Percentiles rank a stretch among this genome's conserved stretches.
Evolutionary conservation across 1,140 invertebrate species (phyloP).

Genomic region (Elysia chlorotica): DNA sequence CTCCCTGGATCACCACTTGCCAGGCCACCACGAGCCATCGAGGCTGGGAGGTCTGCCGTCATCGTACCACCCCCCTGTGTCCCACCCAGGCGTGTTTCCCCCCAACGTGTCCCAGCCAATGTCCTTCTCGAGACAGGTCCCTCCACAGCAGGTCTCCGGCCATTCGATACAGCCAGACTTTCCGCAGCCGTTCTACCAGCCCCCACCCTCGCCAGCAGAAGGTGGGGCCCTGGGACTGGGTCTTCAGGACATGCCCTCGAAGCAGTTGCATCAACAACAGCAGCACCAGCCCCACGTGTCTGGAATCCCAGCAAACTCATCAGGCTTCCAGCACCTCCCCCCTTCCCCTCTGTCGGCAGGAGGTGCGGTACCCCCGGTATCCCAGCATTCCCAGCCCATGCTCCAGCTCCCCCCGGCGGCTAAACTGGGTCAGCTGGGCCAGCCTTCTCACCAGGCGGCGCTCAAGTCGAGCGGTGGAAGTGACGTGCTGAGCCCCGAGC

Average conservation of each 20-base stretch:
- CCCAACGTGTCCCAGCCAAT: not conserved
- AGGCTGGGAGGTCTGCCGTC: too few species aligned
- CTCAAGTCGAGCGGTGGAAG: too few species aligned
- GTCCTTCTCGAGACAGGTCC: too few species aligned
- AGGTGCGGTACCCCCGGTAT: not conserved
- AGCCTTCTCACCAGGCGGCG: too few species aligned
- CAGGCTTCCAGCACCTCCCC: not conserved
- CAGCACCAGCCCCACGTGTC: not conserved
- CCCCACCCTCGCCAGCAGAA: not conserved
- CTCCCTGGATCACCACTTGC: too few species aligned
- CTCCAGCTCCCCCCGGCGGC: not conserved
- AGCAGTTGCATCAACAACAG: constrained; percentile 3
- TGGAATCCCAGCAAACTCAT: not conserved
- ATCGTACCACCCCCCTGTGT: not conserved
- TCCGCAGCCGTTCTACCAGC: not conserved
- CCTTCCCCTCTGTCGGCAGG: not conserved
- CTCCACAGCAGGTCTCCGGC: too few species aligned
- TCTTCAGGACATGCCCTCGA: not conserved
- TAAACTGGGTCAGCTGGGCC: constrained; percentile 2
- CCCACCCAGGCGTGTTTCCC: not conserved
- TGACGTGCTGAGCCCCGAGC: constrained; percentile 22
- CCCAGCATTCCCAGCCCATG: not conserved
- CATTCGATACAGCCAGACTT: not conserved
- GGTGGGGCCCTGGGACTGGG: too few species aligned
- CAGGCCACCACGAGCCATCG: too few species aligned